phyloP scores from a whole-genome alignment of 1,140 invertebrate species.

The Cydia splendana region DNA sequence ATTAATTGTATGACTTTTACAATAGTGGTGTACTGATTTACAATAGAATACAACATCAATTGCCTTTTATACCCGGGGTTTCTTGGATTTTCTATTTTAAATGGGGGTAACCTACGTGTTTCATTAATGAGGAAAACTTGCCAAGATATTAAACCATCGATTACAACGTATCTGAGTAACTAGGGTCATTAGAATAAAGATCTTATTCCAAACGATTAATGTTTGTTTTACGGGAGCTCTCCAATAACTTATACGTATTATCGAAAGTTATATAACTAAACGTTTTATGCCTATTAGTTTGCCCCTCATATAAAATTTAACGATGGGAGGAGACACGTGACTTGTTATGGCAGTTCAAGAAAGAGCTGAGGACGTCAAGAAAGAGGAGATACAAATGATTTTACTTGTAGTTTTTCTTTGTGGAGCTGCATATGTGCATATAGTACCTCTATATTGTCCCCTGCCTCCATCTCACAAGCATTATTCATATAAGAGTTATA shows the following conservation, averaged over 20 bases:
- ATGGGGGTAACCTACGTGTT: not conserved
- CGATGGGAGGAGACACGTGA: not conserved
- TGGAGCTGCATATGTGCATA: too few species aligned
- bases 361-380: too few species aligned
- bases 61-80: not conserved
- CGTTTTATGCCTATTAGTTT: not conserved
- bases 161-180: not conserved
- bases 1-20: not conserved
- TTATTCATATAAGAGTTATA: too few species aligned
- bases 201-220: not conserved
- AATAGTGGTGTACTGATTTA: not conserved
- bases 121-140: not conserved
- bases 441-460: too few species aligned
- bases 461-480: too few species aligned
- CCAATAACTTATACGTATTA: not conserved
- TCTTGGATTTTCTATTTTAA: conserved; percentile 1
- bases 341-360: not conserved
- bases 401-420: too few species aligned
- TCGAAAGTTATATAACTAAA: not conserved
- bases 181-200: not conserved
- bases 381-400: too few species aligned
- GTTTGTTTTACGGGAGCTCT: not conserved
- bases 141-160: conserved; percentile 3
- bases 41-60: not conserved
- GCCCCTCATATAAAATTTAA: not conserved